Evolutionary conservation across 2,888 invertebrate species (phyloP), one percentile per base, ranked within the genome.

Genomic region (Clitarchus hookeri): DNA sequence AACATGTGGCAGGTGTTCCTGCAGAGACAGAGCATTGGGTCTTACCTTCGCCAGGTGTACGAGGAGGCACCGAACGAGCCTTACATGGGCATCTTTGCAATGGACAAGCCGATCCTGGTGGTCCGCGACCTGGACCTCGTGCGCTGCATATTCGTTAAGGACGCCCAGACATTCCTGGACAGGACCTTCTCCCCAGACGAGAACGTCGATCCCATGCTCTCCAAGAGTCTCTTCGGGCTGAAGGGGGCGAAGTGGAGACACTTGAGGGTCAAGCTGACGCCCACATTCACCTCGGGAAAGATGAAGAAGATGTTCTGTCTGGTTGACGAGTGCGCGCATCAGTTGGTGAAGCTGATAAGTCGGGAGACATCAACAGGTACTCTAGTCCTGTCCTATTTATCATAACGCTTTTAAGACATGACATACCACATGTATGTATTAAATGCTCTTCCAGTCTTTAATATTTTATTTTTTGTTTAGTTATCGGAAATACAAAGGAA

Each of bases 261-360:
- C 78, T 19, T 86, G 0, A 77, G 86, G 23, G 78, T 79, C 8
- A 85, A 85, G 13, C 25, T 86, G 48, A 78, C 86, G 0, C 85
- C 86, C 0, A 82, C 82, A 8, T 86, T 86, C 44, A 86, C 86
- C 9, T 85, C 86, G 0, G 86, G 86, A 0, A 86, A 86, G 84
- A 86, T 86, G 86, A 86, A 84, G 85, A 83, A 78, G 6, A 86
- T 86, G 86, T 86, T 79, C 84, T 27, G 44, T 16, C n/a, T 86
- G 84, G 85, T 86, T 12, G 36, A 86, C 44, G 77, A 85, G 1
- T 86, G 86, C 44, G 85, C 44, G 9, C 11, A 44, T 11, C 83
- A 86, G 26, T n/a, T 86, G 25, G 83, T n/a, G 12, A n/a, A 25
- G 84, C 6, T 65, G n/a, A 65, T 65, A 1, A 23, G n/a, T 23